Evolutionary conservation across 2,113 vertebrate genomes (phyloP), one percentile per base, ranked within the genome.

Genomic region (Phrynocephalus versicolor): DNA sequence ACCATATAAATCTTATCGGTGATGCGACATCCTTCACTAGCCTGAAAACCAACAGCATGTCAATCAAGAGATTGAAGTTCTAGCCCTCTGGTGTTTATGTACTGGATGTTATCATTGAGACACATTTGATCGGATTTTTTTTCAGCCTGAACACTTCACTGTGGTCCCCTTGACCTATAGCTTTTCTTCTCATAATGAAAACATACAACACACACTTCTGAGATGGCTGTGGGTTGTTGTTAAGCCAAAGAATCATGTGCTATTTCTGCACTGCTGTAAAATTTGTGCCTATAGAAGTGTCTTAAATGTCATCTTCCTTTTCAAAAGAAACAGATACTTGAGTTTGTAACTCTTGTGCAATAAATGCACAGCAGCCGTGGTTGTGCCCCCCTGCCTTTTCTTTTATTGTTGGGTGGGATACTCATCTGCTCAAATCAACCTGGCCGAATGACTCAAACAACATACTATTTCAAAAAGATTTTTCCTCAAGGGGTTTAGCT

Each of bases 1-100:
- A 78, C 45, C 79, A 89, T 65, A 89, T 91, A 89, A 92, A 89
- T 94, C 85, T 89, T 92, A 79, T 37, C 57, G 78, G 2, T 23
- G 81, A 55, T 10, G 1, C 82, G 85, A 78, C 37, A 89, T 86
- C 77, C 81, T 88, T 89, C 91, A 69, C 27, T 85, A 79, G 81
- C 39, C 75, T 86, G 37, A 19, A 72, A 91, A 93, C 71, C 16
- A 92, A 90, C 57, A 81, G 41, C 70, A 81, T 15, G 71, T 81
- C 58, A 86, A 86, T 86, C 84, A 81, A 81, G 30, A 91, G 76
- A 83, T 89, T 89, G 84, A 13, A 18, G 23, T 70, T 77, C 51
- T 79, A 76, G 85, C 35, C 64, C 81, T 85, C 35, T 82, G 45
- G 45, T 87, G 30, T 81, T 82, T 39, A 0, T 84, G 41, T 86